Conservation (phyloP, 2,797 vertebrate species). For the Meriones psammophilus region DNA sequence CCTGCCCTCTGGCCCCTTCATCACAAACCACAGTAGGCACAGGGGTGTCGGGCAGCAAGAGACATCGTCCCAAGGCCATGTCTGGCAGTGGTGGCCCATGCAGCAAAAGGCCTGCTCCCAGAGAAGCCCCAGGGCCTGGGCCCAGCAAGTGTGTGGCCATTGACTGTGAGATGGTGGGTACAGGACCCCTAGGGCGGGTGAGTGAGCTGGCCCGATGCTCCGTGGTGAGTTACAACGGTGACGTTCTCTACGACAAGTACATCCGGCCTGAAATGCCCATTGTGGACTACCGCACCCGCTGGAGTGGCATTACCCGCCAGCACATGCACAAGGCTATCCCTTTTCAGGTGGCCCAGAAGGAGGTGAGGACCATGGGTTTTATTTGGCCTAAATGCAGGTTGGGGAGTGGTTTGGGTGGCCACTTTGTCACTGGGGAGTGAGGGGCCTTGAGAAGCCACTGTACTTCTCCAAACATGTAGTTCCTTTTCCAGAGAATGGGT, state of each 20-base stretch:
- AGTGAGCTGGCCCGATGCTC: slow-evolving; percentile 96
- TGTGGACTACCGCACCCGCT: slow-evolving; percentile 94
- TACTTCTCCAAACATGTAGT: not conserved
- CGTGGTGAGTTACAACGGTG: slow-evolving; percentile 93
- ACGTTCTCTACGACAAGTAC: slow-evolving; percentile 95
- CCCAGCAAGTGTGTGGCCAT: slow-evolving; percentile 91
- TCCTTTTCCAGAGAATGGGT: not conserved
- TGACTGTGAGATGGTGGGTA: slow-evolving; percentile 99
- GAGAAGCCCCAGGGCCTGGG: slow-evolving; percentile 50
- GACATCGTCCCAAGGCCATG: not conserved
- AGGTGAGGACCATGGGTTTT: slow-evolving; percentile 89
- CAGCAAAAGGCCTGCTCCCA: not conserved
- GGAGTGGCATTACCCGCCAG: slow-evolving; percentile 94
- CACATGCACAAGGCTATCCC: slow-evolving; percentile 92
- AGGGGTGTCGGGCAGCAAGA: not conserved
- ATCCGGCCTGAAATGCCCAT: slow-evolving; percentile 91
- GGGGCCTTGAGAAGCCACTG: not conserved
- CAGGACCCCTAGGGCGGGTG: slow-evolving; percentile 91
- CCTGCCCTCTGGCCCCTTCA: fast-evolving
- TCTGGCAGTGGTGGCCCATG: fast-evolving
- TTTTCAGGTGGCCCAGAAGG: slow-evolving; percentile 91
- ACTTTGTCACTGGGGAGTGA: no score
- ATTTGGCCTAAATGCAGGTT: not conserved
- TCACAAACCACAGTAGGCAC: fast-evolving
- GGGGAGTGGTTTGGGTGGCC: not conserved